A percentile compares a stretch with the other conserved stretches of the same genome.
These are phyloP conservation scores for Drosophila leontia DNA, from an alignment of 1,140 invertebrate genomes.

Conservation along the genomic window DNA sequence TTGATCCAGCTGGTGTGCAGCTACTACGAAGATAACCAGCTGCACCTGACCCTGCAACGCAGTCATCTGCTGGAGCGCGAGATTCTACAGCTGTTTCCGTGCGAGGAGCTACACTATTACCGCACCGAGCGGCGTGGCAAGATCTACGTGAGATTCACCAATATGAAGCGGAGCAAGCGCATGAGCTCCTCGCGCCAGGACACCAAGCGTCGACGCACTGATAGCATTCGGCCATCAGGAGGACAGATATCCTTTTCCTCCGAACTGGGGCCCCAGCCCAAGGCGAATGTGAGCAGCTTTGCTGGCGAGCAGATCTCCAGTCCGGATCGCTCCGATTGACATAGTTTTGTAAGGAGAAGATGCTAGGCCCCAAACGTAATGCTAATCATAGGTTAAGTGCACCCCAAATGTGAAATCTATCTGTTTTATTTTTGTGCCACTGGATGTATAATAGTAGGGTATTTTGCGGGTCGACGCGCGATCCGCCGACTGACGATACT, in stretches of 20 bases:
- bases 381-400: slow-evolving; percentile 24
- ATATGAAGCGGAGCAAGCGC: slow-evolving; percentile 76
- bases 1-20: slow-evolving; percentile 74
- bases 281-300: slow-evolving; percentile 27
- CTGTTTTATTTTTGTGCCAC: neutral
- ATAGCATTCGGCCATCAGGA: slow-evolving; percentile 3
- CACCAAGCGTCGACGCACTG: slow-evolving; percentile 46
- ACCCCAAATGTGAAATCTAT: slow-evolving; percentile 6
- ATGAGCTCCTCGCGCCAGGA: slow-evolving; percentile 47
- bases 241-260: neutral
- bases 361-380: slow-evolving; percentile 17
- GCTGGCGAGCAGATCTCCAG: slow-evolving; percentile 49
- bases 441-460: slow-evolving; percentile 12
- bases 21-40: slow-evolving; percentile 73
- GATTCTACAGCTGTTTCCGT: slow-evolving; percentile 69
- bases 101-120: slow-evolving; percentile 70
- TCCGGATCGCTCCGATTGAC: slow-evolving; percentile 67
- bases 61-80: slow-evolving; percentile 75
- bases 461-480: slow-evolving; percentile 42
- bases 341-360: neutral
- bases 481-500: slow-evolving; percentile 45
- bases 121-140: slow-evolving; percentile 77
- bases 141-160: slow-evolving; percentile 76
- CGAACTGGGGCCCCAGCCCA: slow-evolving; percentile 1
- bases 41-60: slow-evolving; percentile 71